These are phyloP conservation scores for Geophilus truncorum DNA, from an alignment of 2,888 invertebrate species.

Conservation along the genomic window DNA sequence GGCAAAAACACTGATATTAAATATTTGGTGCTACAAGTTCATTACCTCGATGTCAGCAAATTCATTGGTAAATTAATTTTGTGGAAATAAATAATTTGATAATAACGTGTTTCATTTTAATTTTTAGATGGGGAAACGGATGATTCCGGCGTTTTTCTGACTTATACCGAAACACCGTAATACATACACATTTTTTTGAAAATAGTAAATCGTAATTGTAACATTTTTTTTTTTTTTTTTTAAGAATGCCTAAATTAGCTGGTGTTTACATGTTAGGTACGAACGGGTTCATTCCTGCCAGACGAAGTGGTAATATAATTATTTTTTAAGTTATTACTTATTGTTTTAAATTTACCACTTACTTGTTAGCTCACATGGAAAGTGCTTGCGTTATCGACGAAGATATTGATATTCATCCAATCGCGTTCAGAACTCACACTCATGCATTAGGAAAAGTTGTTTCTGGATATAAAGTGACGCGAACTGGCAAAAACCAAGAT, in stretches of 20 bases:
- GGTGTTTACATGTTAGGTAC: slow-evolving; percentile 88
- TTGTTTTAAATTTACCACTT: too few species aligned
- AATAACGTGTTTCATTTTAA: slow-evolving; percentile 35
- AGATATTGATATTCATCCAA: slow-evolving; percentile 81
- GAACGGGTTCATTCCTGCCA: slow-evolving; percentile 63
- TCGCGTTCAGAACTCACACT: slow-evolving; percentile 92
- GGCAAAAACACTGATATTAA: slow-evolving; percentile 75
- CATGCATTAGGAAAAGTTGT: slow-evolving; percentile 80
- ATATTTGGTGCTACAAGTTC: slow-evolving; percentile 89
- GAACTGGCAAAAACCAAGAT: slow-evolving; percentile 57
- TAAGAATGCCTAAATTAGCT: slow-evolving; percentile 62
- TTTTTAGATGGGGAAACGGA: slow-evolving; percentile 69
- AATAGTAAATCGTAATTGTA: slow-evolving; percentile 36
- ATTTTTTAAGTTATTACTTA: too few species aligned
- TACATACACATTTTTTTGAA: too few species aligned
- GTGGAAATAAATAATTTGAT: background rate
- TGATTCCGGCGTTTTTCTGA: slow-evolving; percentile 74
- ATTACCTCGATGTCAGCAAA: slow-evolving; percentile 64
- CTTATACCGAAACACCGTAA: slow-evolving; percentile 69
- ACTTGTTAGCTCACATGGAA: slow-evolving; percentile 87
- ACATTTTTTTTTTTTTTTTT: slow-evolving; percentile 32
- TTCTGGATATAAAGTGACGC: slow-evolving; percentile 68
- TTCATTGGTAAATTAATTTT: slow-evolving; percentile 56
- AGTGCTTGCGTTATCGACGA: slow-evolving; percentile 75
- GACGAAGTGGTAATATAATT: background rate